A percentile compares a stretch with the other conserved stretches of the same genome.
phyloP scores from a whole-genome alignment of 2,888 invertebrate genomes.

The Eupeodes latifasciatus region DNA sequence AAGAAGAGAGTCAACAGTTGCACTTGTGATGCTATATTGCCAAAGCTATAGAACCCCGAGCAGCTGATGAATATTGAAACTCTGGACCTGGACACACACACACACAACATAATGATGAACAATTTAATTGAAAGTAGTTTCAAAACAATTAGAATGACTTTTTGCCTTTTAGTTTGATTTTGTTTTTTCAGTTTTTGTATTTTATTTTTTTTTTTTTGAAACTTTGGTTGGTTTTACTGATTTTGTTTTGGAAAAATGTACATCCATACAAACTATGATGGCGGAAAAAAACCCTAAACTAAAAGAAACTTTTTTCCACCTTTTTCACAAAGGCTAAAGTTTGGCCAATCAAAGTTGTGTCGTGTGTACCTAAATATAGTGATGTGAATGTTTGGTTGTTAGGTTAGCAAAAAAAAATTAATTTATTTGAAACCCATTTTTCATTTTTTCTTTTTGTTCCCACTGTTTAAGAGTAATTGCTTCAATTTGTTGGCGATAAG shows the following conservation, averaged over 20 bases:
- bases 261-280: background rate
- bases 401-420: background rate
- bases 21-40: background rate
- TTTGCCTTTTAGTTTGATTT: conserved; percentile 17
- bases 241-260: conserved; percentile 13
- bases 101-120: conserved; percentile 51
- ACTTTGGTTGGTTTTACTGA: background rate
- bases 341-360: conserved; percentile 20
- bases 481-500: too few relatives aligned
- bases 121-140: conserved; percentile 73
- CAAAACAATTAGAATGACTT: conserved; percentile 64
- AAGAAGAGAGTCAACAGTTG: conserved; percentile 53
- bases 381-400: background rate
- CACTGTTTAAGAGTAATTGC: too few relatives aligned
- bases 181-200: background rate
- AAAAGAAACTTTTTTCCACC: conserved; percentile 22
- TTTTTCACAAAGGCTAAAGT: conserved; percentile 26
- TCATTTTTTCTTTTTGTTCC: too few relatives aligned
- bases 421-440: background rate
- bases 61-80: conserved; percentile 11
- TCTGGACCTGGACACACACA: conserved; percentile 38
- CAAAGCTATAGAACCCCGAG: background rate
- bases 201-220: conserved; percentile 24
- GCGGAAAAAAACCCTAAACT: background rate
- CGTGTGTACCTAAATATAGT: background rate